Percentiles rank a stretch among this genome's conserved stretches.
phyloP scores from a whole-genome alignment of 2,888 invertebrate species.

The Spisula subtruncata region DNA sequence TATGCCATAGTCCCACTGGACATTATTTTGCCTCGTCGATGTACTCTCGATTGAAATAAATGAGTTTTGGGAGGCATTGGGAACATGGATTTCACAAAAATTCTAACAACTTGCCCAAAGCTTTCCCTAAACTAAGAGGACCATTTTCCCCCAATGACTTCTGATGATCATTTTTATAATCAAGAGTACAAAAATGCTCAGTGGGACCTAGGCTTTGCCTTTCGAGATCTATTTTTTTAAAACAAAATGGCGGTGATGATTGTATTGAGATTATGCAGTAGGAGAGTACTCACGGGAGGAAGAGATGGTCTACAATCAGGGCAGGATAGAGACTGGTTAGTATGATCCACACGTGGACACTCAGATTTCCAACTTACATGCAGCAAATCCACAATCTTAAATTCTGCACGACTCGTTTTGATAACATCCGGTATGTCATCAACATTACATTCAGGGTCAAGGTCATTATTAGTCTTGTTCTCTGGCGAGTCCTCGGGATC shows the following conservation, averaged over 20 bases:
- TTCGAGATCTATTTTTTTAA: no score
- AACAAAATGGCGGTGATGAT: background rate
- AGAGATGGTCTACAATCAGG: conserved; percentile 77
- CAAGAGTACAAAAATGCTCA: no score
- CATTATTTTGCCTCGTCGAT: no score
- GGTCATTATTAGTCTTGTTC: background rate
- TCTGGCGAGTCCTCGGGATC: conserved; percentile 35
- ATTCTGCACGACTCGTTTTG: conserved; percentile 66
- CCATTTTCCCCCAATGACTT: no score
- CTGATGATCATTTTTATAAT: no score
- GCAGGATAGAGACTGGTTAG: conserved; percentile 72
- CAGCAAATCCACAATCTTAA: conserved; percentile 79
- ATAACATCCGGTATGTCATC: conserved; percentile 63
- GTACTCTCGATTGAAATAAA: no score
- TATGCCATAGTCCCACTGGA: no score
- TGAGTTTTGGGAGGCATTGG: no score
- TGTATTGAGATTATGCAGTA: background rate
- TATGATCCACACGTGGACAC: conserved; percentile 68
- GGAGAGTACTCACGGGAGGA: conserved; percentile 78
- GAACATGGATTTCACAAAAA: no score
- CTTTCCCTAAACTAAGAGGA: no score
- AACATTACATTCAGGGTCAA: background rate
- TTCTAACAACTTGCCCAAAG: no score
- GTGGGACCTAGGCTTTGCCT: no score
- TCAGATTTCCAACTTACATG: conserved; percentile 83